A percentile compares a stretch with the other conserved stretches of the same genome.
phyloP scores from a whole-genome alignment of 2,888 invertebrate species.

The Synanthedon formicaeformis region DNA sequence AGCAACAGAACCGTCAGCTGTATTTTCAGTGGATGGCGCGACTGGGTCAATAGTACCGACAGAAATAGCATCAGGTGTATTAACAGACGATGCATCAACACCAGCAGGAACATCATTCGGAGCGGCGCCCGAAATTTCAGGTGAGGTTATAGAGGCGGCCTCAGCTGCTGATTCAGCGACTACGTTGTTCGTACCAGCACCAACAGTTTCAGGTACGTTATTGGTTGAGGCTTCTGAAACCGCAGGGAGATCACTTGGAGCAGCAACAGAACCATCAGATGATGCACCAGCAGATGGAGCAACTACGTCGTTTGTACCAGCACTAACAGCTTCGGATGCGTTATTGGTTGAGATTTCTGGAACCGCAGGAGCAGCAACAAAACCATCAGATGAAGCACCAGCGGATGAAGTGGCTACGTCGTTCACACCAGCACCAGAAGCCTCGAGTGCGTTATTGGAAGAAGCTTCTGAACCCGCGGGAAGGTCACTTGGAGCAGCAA shows the following conservation, averaged over 20 bases:
- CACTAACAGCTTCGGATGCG: not conserved
- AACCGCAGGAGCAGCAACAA: not conserved
- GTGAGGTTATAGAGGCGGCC: not conserved
- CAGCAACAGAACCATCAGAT: not conserved
- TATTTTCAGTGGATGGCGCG: not conserved
- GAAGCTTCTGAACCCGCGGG: not conserved
- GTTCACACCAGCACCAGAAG: too few relatives aligned
- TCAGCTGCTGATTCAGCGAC: not conserved
- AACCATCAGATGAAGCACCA: not conserved
- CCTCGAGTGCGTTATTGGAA: conserved; percentile 1
- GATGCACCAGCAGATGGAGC: not conserved
- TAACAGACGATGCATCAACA: not conserved
- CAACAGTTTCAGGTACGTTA: not conserved
- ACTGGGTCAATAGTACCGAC: not conserved
- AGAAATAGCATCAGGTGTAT: not conserved
- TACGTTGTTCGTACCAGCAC: not conserved
- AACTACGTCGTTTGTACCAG: not conserved
- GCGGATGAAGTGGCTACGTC: not conserved
- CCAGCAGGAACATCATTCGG: not conserved
- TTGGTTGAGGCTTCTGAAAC: not conserved
- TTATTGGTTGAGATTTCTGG: not conserved
- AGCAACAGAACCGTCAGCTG: conserved; percentile 1
- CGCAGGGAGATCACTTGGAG: not conserved
- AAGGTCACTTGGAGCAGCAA: not conserved
- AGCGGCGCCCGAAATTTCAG: not conserved